phyloP scores from a whole-genome alignment of 2,113 vertebrate genomes.

The Rhagologus leucostigma region DNA sequence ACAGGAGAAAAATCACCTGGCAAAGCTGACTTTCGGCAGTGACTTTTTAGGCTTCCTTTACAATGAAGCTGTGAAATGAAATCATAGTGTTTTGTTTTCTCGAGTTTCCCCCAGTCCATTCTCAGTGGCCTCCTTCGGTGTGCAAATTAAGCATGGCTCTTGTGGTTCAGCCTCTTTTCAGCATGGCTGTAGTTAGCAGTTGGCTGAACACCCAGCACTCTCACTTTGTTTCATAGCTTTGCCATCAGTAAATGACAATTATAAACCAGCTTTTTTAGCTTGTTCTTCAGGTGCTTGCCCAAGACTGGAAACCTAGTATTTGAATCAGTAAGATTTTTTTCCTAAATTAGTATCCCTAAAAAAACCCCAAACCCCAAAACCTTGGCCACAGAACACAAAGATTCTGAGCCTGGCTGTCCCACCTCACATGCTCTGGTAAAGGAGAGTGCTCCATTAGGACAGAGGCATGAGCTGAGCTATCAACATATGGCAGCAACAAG shows the following conservation, averaged over 20 bases:
- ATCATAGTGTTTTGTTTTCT: background rate
- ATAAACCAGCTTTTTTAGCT: background rate
- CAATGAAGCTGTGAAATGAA: background rate
- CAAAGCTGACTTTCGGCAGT: background rate
- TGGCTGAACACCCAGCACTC: background rate
- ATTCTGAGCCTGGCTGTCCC: background rate
- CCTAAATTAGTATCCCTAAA: background rate
- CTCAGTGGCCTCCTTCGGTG: background rate
- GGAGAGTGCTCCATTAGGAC: background rate
- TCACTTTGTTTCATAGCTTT: slow-evolving; percentile 1
- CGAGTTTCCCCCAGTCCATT: background rate
- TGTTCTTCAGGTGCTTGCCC: background rate
- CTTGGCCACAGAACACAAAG: background rate
- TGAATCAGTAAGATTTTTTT: background rate
- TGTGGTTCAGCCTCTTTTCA: slow-evolving; percentile 7
- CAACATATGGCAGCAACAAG: background rate
- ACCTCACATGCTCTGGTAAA: background rate
- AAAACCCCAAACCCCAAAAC: background rate
- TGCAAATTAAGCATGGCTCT: background rate
- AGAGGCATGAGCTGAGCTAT: background rate
- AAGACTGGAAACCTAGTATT: background rate
- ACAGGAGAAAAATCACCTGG: background rate
- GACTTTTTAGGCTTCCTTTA: background rate
- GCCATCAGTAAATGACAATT: background rate
- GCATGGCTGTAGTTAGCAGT: background rate